phyloP scores from a whole-genome alignment of 2,113 vertebrate species.

The Sphaerodactylus townsendi region DNA sequence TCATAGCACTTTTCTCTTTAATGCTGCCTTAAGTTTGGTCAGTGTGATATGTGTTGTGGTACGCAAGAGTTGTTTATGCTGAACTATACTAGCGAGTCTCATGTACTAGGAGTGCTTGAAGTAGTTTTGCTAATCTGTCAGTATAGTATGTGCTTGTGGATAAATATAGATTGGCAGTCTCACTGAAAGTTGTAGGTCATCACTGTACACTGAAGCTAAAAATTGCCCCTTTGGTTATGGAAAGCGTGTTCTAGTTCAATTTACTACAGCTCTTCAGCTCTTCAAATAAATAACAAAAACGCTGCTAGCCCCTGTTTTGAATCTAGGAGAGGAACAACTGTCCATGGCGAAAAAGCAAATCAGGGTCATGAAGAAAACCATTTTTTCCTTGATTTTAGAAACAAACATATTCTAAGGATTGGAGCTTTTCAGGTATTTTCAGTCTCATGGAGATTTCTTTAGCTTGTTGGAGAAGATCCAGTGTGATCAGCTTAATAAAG shows the following conservation, averaged over 20 bases:
- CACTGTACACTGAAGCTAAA: slow-evolving; percentile 88
- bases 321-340: slow-evolving; percentile 20
- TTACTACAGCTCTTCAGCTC: slow-evolving; percentile 61
- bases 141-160: slow-evolving; percentile 87
- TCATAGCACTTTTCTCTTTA: slow-evolving; percentile 27
- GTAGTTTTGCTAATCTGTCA: slow-evolving; percentile 84
- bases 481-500: slow-evolving; percentile 92
- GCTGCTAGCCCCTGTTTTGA: slow-evolving; percentile 26
- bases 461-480: slow-evolving; percentile 92
- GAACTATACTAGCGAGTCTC: slow-evolving; percentile 69
- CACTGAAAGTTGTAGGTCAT: slow-evolving; percentile 82
- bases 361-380: slow-evolving; percentile 61
- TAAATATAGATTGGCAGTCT: slow-evolving; percentile 93
- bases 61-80: slow-evolving; percentile 69
- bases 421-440: slow-evolving; percentile 54
- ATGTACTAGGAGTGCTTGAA: slow-evolving; percentile 79
- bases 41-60: slow-evolving; percentile 7
- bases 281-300: slow-evolving; percentile 58
- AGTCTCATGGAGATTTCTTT: slow-evolving; percentile 87
- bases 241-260: slow-evolving; percentile 70
- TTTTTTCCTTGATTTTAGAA: slow-evolving; percentile 54
- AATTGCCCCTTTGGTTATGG: slow-evolving; percentile 87
- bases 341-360: slow-evolving; percentile 20
- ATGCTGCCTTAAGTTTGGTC: background rate
- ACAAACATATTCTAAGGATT: slow-evolving; percentile 55